These are phyloP conservation scores for Engystomops pustulosus DNA, from an alignment of 2,113 vertebrate genomes.

Conservation along the genomic window DNA sequence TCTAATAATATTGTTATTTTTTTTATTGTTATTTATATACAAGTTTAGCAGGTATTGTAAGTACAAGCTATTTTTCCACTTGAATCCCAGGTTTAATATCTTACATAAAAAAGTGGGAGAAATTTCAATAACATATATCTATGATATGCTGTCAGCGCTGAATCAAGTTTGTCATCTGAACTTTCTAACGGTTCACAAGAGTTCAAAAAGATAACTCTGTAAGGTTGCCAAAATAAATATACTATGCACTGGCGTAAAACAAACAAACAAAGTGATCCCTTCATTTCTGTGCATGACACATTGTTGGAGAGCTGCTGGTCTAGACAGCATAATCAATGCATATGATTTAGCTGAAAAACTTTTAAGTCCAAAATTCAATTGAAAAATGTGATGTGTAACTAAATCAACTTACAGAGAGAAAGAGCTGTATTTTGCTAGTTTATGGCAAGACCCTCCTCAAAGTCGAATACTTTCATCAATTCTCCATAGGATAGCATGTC, in stretches of 20 bases:
- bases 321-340: constrained; percentile 1
- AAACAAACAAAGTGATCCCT: background rate
- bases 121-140: background rate
- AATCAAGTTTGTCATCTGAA: background rate
- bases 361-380: constrained; percentile 5
- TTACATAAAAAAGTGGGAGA: background rate
- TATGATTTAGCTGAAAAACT: constrained; percentile 19
- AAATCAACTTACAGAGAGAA: constrained; percentile 43
- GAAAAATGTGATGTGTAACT: constrained; percentile 1
- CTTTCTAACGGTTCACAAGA: background rate
- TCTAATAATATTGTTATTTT: too few species aligned
- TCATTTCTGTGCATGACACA: background rate
- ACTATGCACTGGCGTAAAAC: background rate
- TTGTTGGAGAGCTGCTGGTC: background rate
- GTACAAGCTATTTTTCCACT: background rate
- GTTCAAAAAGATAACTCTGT: background rate
- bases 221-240: background rate
- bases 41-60: background rate
- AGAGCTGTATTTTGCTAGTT: constrained; percentile 25
- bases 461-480: constrained; percentile 49
- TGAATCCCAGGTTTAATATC: background rate
- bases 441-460: constrained; percentile 23
- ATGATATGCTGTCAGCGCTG: background rate
- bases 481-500: constrained; percentile 48
- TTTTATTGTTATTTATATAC: too few species aligned